A percentile compares a stretch with the other conserved stretches of the same genome.
Evolutionary conservation across 1,140 invertebrate species (phyloP).

Genomic region (Zaprionus ghesquierei): DNA sequence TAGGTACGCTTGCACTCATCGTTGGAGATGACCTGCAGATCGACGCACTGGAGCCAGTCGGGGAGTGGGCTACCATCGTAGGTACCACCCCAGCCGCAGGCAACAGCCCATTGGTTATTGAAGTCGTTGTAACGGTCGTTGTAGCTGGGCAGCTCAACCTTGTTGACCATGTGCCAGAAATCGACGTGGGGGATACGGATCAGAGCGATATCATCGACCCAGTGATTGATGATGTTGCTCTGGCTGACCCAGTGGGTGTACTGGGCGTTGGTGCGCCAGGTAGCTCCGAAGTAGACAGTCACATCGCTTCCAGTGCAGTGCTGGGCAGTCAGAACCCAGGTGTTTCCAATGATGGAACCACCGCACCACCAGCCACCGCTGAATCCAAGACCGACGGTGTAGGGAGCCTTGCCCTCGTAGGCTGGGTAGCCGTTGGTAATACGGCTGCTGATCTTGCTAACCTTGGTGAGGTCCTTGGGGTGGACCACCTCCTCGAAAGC

Average conservation of each 20-base stretch:
- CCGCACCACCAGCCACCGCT: constrained; percentile 83
- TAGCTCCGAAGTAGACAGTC: constrained; percentile 66
- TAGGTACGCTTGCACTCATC: constrained; percentile 22
- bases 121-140: constrained; percentile 50
- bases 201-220: constrained; percentile 50
- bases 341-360: constrained; percentile 84
- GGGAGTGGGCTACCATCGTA: constrained; percentile 31
- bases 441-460: constrained; percentile 38
- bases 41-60: constrained; percentile 50
- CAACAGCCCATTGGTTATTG: constrained; percentile 45
- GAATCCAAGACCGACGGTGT: constrained; percentile 63
- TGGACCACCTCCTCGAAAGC: constrained; percentile 20
- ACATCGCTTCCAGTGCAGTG: constrained; percentile 57
- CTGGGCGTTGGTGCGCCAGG: constrained; percentile 53
- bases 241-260: constrained; percentile 37
- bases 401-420: constrained; percentile 24
- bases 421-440: constrained; percentile 47
- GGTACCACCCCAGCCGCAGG: constrained; percentile 59
- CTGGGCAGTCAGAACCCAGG: constrained; percentile 60
- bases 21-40: constrained; percentile 44
- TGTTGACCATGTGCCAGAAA: constrained; percentile 57
- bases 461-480: constrained; percentile 1
- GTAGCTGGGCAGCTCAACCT: constrained; percentile 50
- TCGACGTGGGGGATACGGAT: constrained; percentile 54
- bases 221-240: constrained; percentile 43